Conservation (phyloP, 1,140 invertebrate species). For the Bactericera cockerelli region DNA sequence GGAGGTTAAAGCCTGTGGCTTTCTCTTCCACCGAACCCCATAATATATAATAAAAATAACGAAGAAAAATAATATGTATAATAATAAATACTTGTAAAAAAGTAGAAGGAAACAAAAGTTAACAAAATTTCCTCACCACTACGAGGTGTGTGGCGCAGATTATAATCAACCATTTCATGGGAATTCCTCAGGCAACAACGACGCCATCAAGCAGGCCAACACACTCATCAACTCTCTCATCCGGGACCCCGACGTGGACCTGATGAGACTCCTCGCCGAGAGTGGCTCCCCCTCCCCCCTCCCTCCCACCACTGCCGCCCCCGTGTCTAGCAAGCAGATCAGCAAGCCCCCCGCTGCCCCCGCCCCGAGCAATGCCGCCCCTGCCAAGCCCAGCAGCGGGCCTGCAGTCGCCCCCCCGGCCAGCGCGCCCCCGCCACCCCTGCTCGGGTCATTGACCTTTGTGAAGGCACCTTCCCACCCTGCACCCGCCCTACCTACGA, state of each 20-base stretch:
- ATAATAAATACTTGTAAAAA: no score
- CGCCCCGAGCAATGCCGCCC: conserved; percentile 12
- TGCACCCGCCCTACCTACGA: conserved; percentile 18
- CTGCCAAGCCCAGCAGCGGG: conserved; percentile 23
- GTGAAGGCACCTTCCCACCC: conserved; percentile 12
- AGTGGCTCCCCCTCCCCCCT: conserved; percentile 29
- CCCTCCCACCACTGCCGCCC: conserved; percentile 21
- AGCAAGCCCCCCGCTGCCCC: conserved; percentile 15
- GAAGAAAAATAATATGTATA: no score
- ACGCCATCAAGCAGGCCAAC: conserved; percentile 79
- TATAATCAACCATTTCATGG: conserved; percentile 19
- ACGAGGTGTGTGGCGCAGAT: no score
- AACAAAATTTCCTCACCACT: no score
- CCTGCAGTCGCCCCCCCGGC: conserved; percentile 8
- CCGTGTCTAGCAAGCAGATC: conserved; percentile 20
- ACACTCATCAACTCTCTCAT: conserved; percentile 70
- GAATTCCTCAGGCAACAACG: conserved; percentile 73
- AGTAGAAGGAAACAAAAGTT: no score
- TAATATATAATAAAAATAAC: no score
- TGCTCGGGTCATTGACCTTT: conserved; percentile 15
- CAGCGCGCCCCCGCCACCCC: conserved; percentile 4
- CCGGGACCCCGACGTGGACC: conserved; percentile 84
- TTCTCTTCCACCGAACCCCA: no score
- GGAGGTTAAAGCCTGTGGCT: no score
- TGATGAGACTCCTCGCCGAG: conserved; percentile 36